A percentile compares a stretch with the other conserved stretches of the same genome.
Conservation (phyloP, 2,797 vertebrate genomes). For the Cebuella pygmaea region DNA sequence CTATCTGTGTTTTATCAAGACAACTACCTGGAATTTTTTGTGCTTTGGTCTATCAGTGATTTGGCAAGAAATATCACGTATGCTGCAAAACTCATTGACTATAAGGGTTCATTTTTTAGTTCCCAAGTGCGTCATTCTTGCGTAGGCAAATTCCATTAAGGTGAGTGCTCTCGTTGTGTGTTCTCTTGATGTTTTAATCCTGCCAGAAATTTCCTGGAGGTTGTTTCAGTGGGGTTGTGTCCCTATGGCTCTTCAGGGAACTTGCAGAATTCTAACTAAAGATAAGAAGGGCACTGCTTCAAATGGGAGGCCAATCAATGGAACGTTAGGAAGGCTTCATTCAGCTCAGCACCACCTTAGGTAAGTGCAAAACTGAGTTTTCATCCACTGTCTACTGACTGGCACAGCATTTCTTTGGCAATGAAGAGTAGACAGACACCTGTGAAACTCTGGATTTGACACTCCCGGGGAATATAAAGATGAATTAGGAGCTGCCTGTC, state of each 20-base stretch:
- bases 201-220: background rate
- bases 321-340: background rate
- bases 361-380: background rate
- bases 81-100: background rate
- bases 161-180: constrained; percentile 25
- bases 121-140: background rate
- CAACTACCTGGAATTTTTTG: background rate
- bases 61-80: background rate
- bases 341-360: background rate
- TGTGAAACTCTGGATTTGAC: background rate
- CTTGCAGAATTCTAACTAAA: background rate
- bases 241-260: background rate
- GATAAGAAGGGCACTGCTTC: background rate
- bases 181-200: constrained; percentile 20
- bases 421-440: background rate
- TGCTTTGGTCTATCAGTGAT: background rate
- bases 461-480: background rate
- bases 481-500: background rate
- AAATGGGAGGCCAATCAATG: background rate
- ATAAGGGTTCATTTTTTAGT: background rate
- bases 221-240: constrained; percentile 38
- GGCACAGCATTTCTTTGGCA: background rate
- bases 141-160: background rate
- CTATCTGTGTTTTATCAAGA: constrained; percentile 11
- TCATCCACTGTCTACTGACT: background rate